phyloP scores from a whole-genome alignment of 1,140 invertebrate species.

The Cydia splendana region DNA sequence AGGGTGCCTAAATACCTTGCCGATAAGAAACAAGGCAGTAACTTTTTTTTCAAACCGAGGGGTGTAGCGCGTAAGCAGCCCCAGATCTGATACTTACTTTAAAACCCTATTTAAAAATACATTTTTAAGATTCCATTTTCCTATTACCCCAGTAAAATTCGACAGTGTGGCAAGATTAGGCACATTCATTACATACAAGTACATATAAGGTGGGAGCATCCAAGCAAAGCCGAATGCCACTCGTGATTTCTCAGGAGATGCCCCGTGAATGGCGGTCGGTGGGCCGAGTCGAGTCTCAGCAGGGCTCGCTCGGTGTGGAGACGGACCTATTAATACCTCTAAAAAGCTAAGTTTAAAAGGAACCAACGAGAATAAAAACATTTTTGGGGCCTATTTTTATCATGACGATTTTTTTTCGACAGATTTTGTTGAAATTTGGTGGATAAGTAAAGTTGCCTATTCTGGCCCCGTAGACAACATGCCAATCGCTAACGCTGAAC shows the following conservation, averaged over 20 bases:
- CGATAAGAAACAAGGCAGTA: too few species aligned
- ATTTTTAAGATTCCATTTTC: background rate
- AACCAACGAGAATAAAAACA: too few species aligned
- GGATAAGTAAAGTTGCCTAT: too few species aligned
- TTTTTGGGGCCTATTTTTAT: too few species aligned
- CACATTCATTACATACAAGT: background rate
- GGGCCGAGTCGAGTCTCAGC: conserved; percentile 50
- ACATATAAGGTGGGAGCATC: background rate
- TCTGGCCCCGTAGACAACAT: too few species aligned
- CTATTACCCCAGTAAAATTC: background rate
- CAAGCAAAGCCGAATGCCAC: conserved; percentile 53
- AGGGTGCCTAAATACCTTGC: too few species aligned
- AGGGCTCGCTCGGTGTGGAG: conserved; percentile 43
- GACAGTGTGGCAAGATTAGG: background rate
- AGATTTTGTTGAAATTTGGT: too few species aligned
- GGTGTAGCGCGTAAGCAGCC: too few species aligned
- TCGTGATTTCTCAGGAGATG: conserved; percentile 73
- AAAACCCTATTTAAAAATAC: background rate
- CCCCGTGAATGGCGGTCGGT: conserved; percentile 63
- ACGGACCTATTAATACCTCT: conserved; percentile 37
- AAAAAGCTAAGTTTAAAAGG: too few species aligned
- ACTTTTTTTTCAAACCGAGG: too few species aligned
- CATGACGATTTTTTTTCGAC: too few species aligned
- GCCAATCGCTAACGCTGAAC: too few species aligned
- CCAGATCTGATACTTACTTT: background rate